These are phyloP conservation scores for Hyles euphorbiae DNA, from an alignment of 1,140 invertebrate genomes.

Conservation along the genomic window DNA sequence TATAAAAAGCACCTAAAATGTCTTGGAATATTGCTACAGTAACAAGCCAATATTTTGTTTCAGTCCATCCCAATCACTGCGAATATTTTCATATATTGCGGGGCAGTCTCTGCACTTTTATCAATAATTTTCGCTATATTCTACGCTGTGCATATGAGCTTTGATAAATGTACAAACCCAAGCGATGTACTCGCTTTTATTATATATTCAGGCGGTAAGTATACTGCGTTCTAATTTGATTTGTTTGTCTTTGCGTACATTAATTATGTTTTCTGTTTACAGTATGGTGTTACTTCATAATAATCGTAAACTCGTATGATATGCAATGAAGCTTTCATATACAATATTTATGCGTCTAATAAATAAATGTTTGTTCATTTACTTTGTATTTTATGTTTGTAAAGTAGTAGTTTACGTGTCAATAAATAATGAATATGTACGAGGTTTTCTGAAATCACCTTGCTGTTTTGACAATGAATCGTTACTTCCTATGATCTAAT, in stretches of 20 bases:
- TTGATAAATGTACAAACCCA: slow-evolving; percentile 18
- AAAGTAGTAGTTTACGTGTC: slow-evolving; percentile 3
- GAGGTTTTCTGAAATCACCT: too few species aligned
- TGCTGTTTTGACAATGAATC: too few species aligned
- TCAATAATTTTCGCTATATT: slow-evolving; percentile 2
- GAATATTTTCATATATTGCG: slow-evolving; percentile 22
- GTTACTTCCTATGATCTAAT: too few species aligned
- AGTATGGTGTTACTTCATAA: slow-evolving; percentile 35
- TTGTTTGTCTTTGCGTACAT: slow-evolving; percentile 8
- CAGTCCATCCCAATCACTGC: slow-evolving; percentile 24
- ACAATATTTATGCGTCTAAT: background rate
- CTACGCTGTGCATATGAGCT: slow-evolving; percentile 16
- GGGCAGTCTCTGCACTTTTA: slow-evolving; percentile 10
- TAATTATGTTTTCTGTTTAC: slow-evolving; percentile 20
- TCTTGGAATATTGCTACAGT: too few species aligned
- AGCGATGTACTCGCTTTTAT: slow-evolving; percentile 22
- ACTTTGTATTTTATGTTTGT: slow-evolving; percentile 3
- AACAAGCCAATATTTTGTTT: slow-evolving; percentile 9
- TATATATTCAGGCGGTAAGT: slow-evolving; percentile 26
- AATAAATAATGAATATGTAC: too few species aligned
- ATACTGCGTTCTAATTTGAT: background rate
- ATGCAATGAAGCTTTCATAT: slow-evolving; percentile 11
- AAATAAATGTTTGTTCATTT: slow-evolving; percentile 6
- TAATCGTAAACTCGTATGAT: slow-evolving; percentile 32
- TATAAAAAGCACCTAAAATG: too few species aligned